Conservation (phyloP, 2,113 vertebrate species). For the Xiphophorus maculatus region DNA sequence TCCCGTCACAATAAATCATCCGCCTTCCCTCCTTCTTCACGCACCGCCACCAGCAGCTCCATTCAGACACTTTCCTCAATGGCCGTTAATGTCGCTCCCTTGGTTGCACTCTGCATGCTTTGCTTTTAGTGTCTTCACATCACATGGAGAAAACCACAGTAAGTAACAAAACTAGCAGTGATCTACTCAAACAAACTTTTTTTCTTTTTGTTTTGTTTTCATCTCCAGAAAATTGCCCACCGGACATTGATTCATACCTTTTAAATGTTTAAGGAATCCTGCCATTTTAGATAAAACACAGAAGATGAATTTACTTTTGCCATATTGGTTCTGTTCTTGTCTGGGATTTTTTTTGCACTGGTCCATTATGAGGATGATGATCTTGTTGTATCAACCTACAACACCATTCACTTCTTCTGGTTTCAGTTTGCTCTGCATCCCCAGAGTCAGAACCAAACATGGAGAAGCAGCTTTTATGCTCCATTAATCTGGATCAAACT, state of each 20-base stretch:
- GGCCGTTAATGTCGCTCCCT: background rate
- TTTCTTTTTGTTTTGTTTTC: background rate
- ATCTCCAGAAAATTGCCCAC: background rate
- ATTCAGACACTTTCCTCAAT: conserved; percentile 30
- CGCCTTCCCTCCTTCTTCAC: conserved; percentile 43
- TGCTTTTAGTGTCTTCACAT: background rate
- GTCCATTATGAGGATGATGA: no score
- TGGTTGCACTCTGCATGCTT: background rate
- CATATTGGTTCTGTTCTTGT: no score
- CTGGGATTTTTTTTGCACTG: no score
- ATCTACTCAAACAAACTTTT: background rate
- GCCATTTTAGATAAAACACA: background rate
- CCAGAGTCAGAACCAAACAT: no score
- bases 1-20: conserved; percentile 51
- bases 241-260: background rate
- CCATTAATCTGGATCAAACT: no score
- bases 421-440: no score
- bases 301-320: background rate
- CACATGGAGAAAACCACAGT: background rate
- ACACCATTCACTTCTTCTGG: no score
- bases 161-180: background rate
- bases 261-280: background rate
- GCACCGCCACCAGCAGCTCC: conserved; percentile 18
- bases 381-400: no score
- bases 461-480: no score